phyloP scores from a whole-genome alignment of 2,797 vertebrate species.

The Chaenodraco wilsoni region DNA sequence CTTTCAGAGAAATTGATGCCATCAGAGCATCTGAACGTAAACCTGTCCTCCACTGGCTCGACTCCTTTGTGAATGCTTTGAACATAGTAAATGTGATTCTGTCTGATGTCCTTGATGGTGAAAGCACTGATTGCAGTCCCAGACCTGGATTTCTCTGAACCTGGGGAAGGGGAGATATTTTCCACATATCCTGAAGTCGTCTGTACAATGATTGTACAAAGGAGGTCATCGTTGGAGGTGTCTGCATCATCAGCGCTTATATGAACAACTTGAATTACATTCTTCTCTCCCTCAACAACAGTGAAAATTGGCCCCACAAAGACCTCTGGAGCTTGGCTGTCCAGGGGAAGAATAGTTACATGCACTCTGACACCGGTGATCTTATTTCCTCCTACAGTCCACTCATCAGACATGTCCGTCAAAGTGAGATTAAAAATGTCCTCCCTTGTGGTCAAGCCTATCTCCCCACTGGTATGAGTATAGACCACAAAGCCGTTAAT shows the following conservation, averaged over 20 bases:
- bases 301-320: constrained; percentile 87
- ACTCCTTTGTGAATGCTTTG: constrained; percentile 95
- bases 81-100: constrained; percentile 93
- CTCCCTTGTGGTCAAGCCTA: constrained; percentile 88
- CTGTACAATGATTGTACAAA: constrained; percentile 94
- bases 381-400: constrained; percentile 88
- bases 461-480: constrained; percentile 91
- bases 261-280: constrained; percentile 84
- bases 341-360: constrained; percentile 94
- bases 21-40: constrained; percentile 95
- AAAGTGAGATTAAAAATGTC: constrained; percentile 95
- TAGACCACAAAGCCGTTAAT: constrained; percentile 93
- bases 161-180: constrained; percentile 95
- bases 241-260: constrained; percentile 89
- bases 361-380: constrained; percentile 92
- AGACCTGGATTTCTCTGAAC: constrained; percentile 95
- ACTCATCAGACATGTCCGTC: constrained; percentile 92
- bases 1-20: constrained; percentile 95
- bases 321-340: constrained; percentile 91
- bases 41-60: constrained; percentile 94
- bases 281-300: constrained; percentile 90
- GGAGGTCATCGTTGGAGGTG: constrained; percentile 90
- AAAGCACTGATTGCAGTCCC: constrained; percentile 94
- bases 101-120: constrained; percentile 92
- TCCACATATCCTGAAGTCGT: constrained; percentile 93